Evolutionary conservation across 1,140 invertebrate genomes (phyloP).

Genomic region (Parapsyche elsis): DNA sequence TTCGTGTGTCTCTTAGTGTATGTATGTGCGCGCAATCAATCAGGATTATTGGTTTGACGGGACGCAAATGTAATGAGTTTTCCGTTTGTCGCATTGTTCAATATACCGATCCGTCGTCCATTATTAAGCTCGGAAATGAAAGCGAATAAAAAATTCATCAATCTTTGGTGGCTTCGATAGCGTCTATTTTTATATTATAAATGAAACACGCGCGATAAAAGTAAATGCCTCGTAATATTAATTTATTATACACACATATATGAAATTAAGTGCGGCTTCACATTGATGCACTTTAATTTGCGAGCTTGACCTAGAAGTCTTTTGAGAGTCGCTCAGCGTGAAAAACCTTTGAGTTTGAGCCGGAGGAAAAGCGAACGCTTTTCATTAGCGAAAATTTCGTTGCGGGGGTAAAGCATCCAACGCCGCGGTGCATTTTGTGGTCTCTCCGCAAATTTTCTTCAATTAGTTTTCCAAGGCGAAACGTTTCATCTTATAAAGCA

Average conservation of each 20-base stretch:
- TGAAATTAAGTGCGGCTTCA: background rate
- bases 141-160: background rate
- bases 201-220: background rate
- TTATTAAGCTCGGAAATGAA: background rate
- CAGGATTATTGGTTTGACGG: background rate
- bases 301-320: background rate
- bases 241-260: background rate
- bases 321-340: constrained; percentile 9
- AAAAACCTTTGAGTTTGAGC: background rate
- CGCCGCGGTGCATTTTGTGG: background rate
- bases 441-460: background rate
- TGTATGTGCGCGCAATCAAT: background rate
- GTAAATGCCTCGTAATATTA: background rate
- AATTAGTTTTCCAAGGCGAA: constrained; percentile 2
- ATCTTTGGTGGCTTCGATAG: background rate
- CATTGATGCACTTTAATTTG: constrained; percentile 1
- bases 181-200: background rate
- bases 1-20: too few species aligned
- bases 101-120: background rate
- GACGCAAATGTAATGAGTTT: background rate
- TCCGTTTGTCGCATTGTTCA: background rate
- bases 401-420: background rate
- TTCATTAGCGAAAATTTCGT: constrained; percentile 1
- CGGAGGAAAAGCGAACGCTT: background rate
- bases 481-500: background rate